phyloP scores from a whole-genome alignment of 2,113 vertebrate species.

The Neolamprologus tretocephalus region DNA sequence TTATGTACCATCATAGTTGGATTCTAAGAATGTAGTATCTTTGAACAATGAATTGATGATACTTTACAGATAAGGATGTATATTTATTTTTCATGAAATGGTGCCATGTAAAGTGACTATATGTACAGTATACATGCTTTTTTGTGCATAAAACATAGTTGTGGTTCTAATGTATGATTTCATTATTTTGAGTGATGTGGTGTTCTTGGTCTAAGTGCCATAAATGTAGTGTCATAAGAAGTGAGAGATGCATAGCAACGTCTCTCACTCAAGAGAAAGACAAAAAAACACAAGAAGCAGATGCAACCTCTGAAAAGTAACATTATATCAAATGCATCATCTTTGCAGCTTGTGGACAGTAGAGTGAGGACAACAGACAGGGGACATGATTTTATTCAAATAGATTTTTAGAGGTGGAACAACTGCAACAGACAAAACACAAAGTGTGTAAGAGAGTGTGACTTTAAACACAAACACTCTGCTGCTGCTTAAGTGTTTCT shows the following conservation, averaged over 20 bases:
- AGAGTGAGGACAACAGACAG: background rate
- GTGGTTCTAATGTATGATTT: background rate
- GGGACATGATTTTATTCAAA: background rate
- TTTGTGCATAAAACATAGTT: background rate
- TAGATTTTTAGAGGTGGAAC: background rate
- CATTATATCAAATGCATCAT: background rate
- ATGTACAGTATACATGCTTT: conserved; percentile 21
- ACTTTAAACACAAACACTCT: background rate
- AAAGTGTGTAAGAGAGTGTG: conserved; percentile 14
- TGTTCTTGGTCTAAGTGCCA: conserved; percentile 24
- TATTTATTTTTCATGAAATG: conserved; percentile 36
- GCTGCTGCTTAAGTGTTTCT: conserved; percentile 63
- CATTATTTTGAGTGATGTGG: background rate
- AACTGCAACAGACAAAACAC: conserved; percentile 34
- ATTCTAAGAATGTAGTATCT: conserved; percentile 31
- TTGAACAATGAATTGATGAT: background rate
- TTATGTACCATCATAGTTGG: conserved; percentile 1
- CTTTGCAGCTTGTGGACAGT: background rate
- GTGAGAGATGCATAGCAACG: background rate
- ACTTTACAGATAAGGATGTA: conserved; percentile 17
- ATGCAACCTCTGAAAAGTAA: background rate
- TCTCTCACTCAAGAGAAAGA: background rate
- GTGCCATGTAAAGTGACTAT: conserved; percentile 19
- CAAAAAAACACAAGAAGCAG: background rate
- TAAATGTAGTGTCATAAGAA: conserved; percentile 16